Evolutionary conservation across 2,113 vertebrate genomes (phyloP), one percentile per base, ranked within the genome.

Genomic region (Dipodomys stephensi): DNA sequence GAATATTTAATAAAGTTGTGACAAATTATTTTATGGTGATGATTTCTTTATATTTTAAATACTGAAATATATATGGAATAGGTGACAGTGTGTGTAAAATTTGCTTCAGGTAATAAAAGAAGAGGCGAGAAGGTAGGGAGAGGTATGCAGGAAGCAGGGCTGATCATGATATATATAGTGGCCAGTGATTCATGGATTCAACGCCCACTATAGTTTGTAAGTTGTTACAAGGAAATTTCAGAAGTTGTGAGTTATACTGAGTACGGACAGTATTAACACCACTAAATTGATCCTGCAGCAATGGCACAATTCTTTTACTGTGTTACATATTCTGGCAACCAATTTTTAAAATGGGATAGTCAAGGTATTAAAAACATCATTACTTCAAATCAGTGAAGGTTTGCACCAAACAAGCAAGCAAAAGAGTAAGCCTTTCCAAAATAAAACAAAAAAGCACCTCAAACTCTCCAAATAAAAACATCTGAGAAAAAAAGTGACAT

Each of bases 331-430:
- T 91, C 90, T 89, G 27, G 44, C 83, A 35, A 83, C 12, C 35
- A 84, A 82, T 44, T 91, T 87, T 73, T 78, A 25, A 88, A 90
- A 83, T 49, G n/a, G 8, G 80, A 81, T 18, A 81, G 32, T 77
- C 35, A 92, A 69, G 32, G 20, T 65, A 60, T 60, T 77, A 80
- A 93, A 81, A 95, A 91, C 27, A 73, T 0, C 2, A 68, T 22
- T 32, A 6, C 20, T 62, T 62, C 15, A 62, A 62, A 92, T n/a
- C 53, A 94, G 65, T 89, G 89, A 94, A 96, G 20, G 30, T 90
- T 92, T 97, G 83, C 96, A 97, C 85, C 32, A 96, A 97, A 97
- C 71, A 97, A 96, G 97, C 20, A 92, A 90, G 77, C 93, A 97
- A 96, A 98, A 85, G n/a, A 57, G 95, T 83, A 97, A 97, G 28